Evolutionary conservation across 2,113 vertebrate species (phyloP).

Genomic region (Myrmecobius fasciatus): DNA sequence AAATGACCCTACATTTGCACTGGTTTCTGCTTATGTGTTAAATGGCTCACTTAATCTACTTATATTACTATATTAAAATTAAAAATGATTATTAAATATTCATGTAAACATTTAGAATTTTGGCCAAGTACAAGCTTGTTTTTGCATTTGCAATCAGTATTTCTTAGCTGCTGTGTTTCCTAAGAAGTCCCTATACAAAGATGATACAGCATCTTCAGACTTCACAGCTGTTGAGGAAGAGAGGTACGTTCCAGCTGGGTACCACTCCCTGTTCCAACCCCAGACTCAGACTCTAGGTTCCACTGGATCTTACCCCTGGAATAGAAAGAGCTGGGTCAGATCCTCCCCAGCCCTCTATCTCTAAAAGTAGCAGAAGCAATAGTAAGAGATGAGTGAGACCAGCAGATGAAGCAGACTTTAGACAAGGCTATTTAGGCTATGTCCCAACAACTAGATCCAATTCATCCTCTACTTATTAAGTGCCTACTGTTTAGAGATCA

Average conservation of each 20-base stretch:
- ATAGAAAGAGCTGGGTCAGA: neutral
- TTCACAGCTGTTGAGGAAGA: neutral
- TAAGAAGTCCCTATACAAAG: neutral
- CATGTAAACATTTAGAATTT: conserved; percentile 23
- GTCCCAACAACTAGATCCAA: neutral
- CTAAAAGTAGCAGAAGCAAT: neutral
- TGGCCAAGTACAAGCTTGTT: neutral
- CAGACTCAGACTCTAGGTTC: neutral
- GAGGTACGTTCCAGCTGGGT: neutral
- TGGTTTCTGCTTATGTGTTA: neutral
- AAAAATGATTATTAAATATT: conserved; percentile 32
- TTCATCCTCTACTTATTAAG: neutral
- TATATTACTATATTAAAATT: conserved; percentile 25
- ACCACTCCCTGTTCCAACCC: neutral
- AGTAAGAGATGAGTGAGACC: neutral
- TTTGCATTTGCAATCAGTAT: neutral
- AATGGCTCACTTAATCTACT: neutral
- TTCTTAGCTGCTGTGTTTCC: neutral
- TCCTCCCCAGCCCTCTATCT: neutral
- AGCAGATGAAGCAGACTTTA: neutral
- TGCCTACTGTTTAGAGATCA: neutral
- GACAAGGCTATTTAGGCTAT: neutral
- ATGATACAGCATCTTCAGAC: neutral
- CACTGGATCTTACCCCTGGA: neutral
- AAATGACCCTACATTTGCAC: neutral